Evolutionary conservation across 2,797 vertebrate genomes (phyloP), one percentile per base, ranked within the genome.

Genomic region (Typhlichthys eigenmanni): DNA sequence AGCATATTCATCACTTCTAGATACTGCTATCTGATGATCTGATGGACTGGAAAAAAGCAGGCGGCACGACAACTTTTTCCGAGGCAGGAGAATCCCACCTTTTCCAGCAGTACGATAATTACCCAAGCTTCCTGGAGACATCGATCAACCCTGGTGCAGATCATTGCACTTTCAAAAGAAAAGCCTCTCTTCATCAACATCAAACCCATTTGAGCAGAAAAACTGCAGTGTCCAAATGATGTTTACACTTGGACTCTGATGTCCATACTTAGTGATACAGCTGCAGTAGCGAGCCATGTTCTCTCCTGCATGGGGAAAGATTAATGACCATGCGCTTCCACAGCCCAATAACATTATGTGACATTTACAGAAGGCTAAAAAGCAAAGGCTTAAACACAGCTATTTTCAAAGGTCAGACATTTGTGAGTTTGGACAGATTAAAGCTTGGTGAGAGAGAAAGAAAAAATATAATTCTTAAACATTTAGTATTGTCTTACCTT

Each of bases 191-290:
- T 91, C 88, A 91, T 95, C 91, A 94, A 79, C 91, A 92, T 95
- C 93, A 94, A 93, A 94, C 76, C 82, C 89, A 91, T 79, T 90
- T 87, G 87, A 90, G 89, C 91, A 89, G 91, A 91, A 95, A 96
- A 95, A 91, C 85, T 87, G 86, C 84, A 78, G 83, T 86, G 87
- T 94, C 89, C 91, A 93, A 93, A 93, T 88, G 75, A 91, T 93
- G 86, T 91, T 93, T 93, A 89, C 88, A 92, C 77, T 92, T 87
- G 83, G 87, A 80, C 77, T 87, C 80, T 82, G 91, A 87, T 85
- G 85, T 89, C 88, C 92, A 79, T 92, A 85, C 90, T 93, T 91
- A 94, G 87, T 90, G 91, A 94, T 93, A 91, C 68, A 88, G 84
- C 72, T 75, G 72, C 74, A 74, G 78, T 85, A 72, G 59, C 74